Percentiles rank a stretch among this genome's conserved stretches.
Conservation (phyloP, 2,113 vertebrate species). For the Megaleporinus macrocephalus region DNA sequence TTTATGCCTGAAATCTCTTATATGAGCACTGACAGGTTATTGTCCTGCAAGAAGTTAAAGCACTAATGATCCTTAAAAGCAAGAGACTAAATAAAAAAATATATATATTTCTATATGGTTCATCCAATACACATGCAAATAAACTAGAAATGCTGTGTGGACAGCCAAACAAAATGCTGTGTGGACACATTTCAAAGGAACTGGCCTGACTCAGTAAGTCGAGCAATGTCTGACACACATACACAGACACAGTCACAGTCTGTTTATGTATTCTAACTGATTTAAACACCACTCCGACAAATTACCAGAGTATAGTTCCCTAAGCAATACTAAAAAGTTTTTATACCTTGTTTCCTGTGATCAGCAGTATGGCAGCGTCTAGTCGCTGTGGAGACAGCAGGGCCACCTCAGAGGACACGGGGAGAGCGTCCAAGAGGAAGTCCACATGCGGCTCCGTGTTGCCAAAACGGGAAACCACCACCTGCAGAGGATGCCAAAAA, state of each 20-base stretch:
- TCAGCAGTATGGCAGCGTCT: conserved; percentile 81
- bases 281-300: not conserved
- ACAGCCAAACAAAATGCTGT: no score
- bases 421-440: conserved; percentile 84
- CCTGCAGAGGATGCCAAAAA: conserved; percentile 69
- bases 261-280: conserved; percentile 2
- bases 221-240: not conserved
- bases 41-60: not conserved
- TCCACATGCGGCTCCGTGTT: conserved; percentile 85
- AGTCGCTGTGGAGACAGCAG: conserved; percentile 72
- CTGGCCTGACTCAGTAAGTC: no score
- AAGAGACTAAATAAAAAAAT: no score
- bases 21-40: no score
- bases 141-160: no score
- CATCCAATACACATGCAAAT: no score
- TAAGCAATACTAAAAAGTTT: not conserved
- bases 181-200: not conserved
- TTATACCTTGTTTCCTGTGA: conserved; percentile 91
- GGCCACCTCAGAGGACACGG: conserved; percentile 82
- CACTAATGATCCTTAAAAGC: no score
- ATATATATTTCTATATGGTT: no score
- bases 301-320: not conserved
- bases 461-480: conserved; percentile 85
- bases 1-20: no score
- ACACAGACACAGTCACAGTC: not conserved